Base-by-base conservation (phyloP, 2,888 invertebrate species). In the Torymus aiolomorphi region DNA sequence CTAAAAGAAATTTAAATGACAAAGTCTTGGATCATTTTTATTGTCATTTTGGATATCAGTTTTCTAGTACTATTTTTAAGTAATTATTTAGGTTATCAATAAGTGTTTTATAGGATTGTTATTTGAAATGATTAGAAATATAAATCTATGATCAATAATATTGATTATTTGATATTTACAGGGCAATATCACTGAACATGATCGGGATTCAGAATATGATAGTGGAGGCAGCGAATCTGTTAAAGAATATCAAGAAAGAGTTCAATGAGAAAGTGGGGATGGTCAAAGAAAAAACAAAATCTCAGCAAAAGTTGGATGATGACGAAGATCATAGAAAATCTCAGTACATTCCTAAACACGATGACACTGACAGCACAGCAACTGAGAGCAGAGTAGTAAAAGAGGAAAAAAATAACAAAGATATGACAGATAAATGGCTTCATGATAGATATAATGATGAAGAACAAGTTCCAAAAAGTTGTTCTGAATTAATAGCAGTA, bases 261-360 rank as follows among this genome's bases (percentile, higher is more conserved):
- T 83, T 14, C 84, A 86, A 42, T 81, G 89, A 51, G 90, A 90
- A 79, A 90, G 90, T 72, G 90, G 90, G n/a, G n/a, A n/a, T 85
- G 90, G 90, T 0, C 90, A 90, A 72, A 2, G 92, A 92, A 75
- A 91, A 91, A 49, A 90, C 90, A 59, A 94, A 94, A 83, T 91
- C 93, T 0, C 93, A 94, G 78, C 94, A 95, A 83, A 94, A 96
- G 84, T 94, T 98, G 2, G 98, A 98, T 88, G 96, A 96, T 87
- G 97, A 97, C 87, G 98, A 98, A 89, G 98, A 98, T 88, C 93
- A 96, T 61, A 95, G 97, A 88, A 98, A 98, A 91, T 98, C 98
- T 0, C 98, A 98, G 87, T 98, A 98, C 91, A 98, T 98, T 84
- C 98, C 98, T 0, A 97, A 98, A 89, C 98, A 98, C 87, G 98